These are phyloP conservation scores for Danio aesculapii DNA, from an alignment of 2,797 vertebrate genomes.

Conservation along the genomic window DNA sequence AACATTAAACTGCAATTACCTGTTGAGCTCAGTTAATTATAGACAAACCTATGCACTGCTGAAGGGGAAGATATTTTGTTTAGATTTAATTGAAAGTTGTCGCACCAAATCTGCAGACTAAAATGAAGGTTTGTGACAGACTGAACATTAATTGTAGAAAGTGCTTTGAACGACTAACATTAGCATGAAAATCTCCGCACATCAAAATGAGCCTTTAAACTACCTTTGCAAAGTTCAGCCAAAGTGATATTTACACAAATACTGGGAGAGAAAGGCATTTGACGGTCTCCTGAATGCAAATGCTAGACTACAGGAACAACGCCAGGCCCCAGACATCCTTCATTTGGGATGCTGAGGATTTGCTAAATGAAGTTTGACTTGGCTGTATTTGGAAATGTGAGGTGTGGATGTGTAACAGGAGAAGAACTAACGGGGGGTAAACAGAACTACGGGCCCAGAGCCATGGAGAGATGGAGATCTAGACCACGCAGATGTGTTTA, in stretches of 20 bases:
- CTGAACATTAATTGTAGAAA: background rate
- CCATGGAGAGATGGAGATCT: constrained; percentile 21
- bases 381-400: constrained; percentile 50
- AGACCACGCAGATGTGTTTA: constrained; percentile 31
- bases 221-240: constrained; percentile 4
- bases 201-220: constrained; percentile 17
- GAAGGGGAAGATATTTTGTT: constrained; percentile 1
- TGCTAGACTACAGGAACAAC: constrained; percentile 32
- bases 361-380: constrained; percentile 51
- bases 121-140: background rate
- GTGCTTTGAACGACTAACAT: background rate
- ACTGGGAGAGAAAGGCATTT: constrained; percentile 6
- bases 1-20: constrained; percentile 2
- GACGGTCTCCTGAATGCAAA: constrained; percentile 46
- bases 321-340: constrained; percentile 40
- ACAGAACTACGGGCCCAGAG: background rate
- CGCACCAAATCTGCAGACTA: background rate
- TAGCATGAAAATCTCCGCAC: background rate
- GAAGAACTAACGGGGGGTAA: constrained; percentile 47
- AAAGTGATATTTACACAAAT: constrained; percentile 25
- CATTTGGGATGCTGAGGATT: constrained; percentile 49
- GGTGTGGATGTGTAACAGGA: constrained; percentile 63
- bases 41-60: background rate
- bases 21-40: background rate
- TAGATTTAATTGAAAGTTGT: constrained; percentile 12